Percentiles rank a stretch among this genome's conserved stretches.
phyloP scores from a whole-genome alignment of 1,140 invertebrate species.

The Cephus cinctus region DNA sequence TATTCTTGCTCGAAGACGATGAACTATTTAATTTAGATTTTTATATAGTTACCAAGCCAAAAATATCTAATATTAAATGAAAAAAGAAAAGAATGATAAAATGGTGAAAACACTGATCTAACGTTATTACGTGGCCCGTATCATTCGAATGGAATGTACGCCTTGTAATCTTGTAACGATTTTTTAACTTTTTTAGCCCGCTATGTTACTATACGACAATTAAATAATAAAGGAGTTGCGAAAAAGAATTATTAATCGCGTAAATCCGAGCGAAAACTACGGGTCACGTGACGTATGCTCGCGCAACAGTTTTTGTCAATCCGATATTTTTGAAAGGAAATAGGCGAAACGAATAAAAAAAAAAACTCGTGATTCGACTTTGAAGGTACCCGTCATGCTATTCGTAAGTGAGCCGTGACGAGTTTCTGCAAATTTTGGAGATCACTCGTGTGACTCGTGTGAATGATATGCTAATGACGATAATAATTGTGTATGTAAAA shows the following conservation, averaged over 20 bases:
- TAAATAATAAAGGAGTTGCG: slow-evolving; percentile 11
- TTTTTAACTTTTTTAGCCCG: slow-evolving; percentile 9
- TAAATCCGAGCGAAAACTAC: slow-evolving; percentile 10
- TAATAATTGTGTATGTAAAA: slow-evolving; percentile 28
- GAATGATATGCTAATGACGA: slow-evolving; percentile 37
- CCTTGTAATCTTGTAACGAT: slow-evolving; percentile 14
- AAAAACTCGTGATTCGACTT: not conserved
- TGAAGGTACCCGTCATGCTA: not conserved
- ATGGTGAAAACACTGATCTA: not conserved
- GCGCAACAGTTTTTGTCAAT: slow-evolving; percentile 23
- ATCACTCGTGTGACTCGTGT: slow-evolving; percentile 13
- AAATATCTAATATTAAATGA: slow-evolving; percentile 35
- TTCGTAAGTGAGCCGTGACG: slow-evolving; percentile 1
- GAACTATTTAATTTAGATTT: slow-evolving; percentile 42
- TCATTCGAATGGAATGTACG: slow-evolving; percentile 10
- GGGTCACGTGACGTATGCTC: slow-evolving; percentile 15
- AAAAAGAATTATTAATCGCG: slow-evolving; percentile 13
- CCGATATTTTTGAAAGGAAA: slow-evolving; percentile 31
- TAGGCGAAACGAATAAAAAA: not conserved
- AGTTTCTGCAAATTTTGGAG: slow-evolving; percentile 19
- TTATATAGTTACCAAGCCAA: slow-evolving; percentile 49
- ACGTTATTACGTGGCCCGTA: slow-evolving; percentile 15
- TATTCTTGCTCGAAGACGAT: slow-evolving; percentile 12
- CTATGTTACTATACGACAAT: slow-evolving; percentile 13
- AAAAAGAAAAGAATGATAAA: slow-evolving; percentile 9